Base-by-base conservation (phyloP, 2,888 invertebrate genomes). In the Spodoptera littoralis region DNA sequence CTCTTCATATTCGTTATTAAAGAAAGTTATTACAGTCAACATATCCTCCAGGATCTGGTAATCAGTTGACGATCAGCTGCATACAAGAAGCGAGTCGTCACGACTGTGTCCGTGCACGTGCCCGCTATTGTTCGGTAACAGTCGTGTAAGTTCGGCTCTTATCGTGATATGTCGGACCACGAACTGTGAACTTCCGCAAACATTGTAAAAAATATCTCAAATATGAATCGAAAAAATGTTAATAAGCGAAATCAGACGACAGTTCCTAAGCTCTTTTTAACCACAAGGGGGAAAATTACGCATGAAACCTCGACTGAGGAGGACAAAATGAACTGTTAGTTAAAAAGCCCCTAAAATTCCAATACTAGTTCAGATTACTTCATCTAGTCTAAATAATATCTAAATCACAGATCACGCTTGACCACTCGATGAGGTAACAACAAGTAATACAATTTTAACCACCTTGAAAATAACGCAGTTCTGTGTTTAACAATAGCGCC, bases 391-490 rank as follows among this genome's bases (percentile, higher is more conserved):
- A 8, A 22, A 6, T 1, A 2, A 1, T 36, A 12, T 8, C 18
- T 30, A 46, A 52, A 48, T 11, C 1, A 41, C 50, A 18, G 43
- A 22, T 44, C 43, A 59, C 41, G 42, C 52, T 61, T 71, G 61
- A 65, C 62, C 62, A 24, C 4, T 24, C 12, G 3, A 45, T 73
- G 65, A 77, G 44, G 66, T 64, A 79, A 77, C n/a, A 36, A 1
- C 11, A 44, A 54, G 43, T 60, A 63, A 53, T 68, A 76, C 60
- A 69, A 77, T 62, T 74, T 74, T 51, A 75, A 54, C 60, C 73
- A 79, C 79, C 80, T 79, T 80, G 80, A 79, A 76, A 67, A 76
- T 53, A 66, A 55, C 49, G 27, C n/a, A 52, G 53, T 72, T 69
- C 47, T 77, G 70, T 44, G 50, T 68, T 67, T 50, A 68, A 79